Base-by-base conservation (phyloP, 2,797 vertebrate species). In the Arremon aurantiirostris region DNA sequence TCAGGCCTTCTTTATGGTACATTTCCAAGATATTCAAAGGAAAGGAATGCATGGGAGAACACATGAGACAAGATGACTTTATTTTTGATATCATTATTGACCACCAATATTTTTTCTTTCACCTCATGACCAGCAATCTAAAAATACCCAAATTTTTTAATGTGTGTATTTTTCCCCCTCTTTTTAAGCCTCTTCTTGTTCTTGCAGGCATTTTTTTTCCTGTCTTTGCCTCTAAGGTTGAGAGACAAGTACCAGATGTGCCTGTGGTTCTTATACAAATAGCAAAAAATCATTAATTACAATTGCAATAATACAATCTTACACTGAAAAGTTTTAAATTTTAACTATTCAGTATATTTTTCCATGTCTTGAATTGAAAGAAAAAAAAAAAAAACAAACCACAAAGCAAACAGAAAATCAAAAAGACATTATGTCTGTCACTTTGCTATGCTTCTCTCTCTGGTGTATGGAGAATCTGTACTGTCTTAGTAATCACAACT, bases 151-250 rank as follows among this genome's bases (percentile, higher is more conserved):
- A 50, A 41, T 10, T 32, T 37, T 56, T 59, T 59, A 0, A 42
- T 20, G 8, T 12, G 2, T 81, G 10, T 4, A 9, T 49, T 69
- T 65, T 24, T 17, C 0, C 2, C 10, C 14, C 2, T 28, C 26
- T 27, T 64, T 83, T 69, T n/a, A 52, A 73, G 6, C 1, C 6
- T 64, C 12, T 20, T 42, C 4, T 11, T 8, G 1, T 32, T 73
- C n/a, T 77, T 55, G 6, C 13, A 55, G 19, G 30, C 16, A 23
- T 41, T 41, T 37, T 34, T 76, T 59, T 91, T 44, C 12, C 9
- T 70, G 24, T 3, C 11, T 86, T 34, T 50, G 9, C 18, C 6
- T 56, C 20, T 52, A n/a, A 77, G 8, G 22, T n/a, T 42, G 28
- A 72, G 21, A 69, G 4, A 69, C 5, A 56, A 69, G 18, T 47